Evolutionary conservation across 1,140 invertebrate genomes (phyloP).

Genomic region (Drosophila albomicans): DNA sequence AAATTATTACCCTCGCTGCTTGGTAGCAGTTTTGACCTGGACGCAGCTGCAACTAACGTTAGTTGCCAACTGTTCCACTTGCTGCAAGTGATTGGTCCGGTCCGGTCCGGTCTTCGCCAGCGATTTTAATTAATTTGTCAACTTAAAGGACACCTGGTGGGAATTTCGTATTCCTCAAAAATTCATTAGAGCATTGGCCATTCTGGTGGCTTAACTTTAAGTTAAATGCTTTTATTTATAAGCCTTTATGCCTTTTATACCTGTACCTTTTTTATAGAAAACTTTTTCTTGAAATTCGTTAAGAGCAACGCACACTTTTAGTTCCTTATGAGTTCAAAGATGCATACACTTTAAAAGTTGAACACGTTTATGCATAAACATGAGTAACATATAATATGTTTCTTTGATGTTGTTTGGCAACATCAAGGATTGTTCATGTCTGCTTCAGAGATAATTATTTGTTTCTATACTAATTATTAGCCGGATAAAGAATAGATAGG

Average conservation of each 20-base stretch:
- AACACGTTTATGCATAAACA: neutral
- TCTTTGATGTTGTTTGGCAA: neutral
- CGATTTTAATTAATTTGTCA: conserved; percentile 75
- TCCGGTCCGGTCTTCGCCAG: conserved; percentile 16
- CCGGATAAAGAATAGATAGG: too few relatives aligned
- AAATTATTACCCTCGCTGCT: conserved; percentile 65
- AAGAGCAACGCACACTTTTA: conserved; percentile 17
- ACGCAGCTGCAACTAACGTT: conserved; percentile 65
- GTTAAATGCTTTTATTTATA: neutral
- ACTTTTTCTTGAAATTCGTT: conserved; percentile 29
- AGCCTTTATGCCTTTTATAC: conserved; percentile 22
- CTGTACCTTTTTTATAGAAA: conserved; percentile 5
- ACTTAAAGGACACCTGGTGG: conserved; percentile 28
- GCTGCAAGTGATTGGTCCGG: conserved; percentile 40
- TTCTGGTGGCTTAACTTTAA: conserved; percentile 1
- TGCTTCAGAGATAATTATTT: too few relatives aligned
- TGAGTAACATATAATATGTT: neutral
- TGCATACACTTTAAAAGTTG: neutral
- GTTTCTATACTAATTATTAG: too few relatives aligned
- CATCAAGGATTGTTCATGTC: neutral
- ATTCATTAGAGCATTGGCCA: neutral
- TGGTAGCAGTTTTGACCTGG: conserved; percentile 38
- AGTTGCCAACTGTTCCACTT: conserved; percentile 49
- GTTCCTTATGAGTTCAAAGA: neutral
- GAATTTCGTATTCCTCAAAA: neutral